Evolutionary conservation across 2,888 invertebrate species (phyloP), one percentile per base, ranked within the genome.

Genomic region (Plagodis dolabraria): DNA sequence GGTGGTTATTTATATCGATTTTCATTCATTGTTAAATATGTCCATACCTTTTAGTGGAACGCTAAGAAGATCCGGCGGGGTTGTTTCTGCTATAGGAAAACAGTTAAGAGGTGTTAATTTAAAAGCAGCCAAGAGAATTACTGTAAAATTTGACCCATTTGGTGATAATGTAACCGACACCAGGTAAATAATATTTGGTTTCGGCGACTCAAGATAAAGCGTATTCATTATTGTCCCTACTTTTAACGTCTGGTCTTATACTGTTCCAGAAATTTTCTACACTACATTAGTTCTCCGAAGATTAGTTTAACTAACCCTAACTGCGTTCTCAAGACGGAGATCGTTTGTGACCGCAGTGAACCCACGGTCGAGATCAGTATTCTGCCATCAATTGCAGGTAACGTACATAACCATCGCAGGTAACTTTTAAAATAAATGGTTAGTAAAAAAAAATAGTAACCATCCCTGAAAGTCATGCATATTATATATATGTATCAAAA

Each of bases 141-240:
- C 94, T 53, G 94, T 97, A 53, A 95, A 95, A 86, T 97, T 98
- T 79, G 98, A 98, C 89, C 98, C 98, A 5, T 98, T 98, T 85
- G 94, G 95, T 72, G 93, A 95, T 72, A 95, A 95, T 86, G 95
- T 95, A 58, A 91, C 88, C 63, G 94, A 94, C 67, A 93, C 94
- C 72, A 94, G 95, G 95, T 95, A 40, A 36, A 36, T 5, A 22
- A 22, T 22, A 22, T 2, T 22, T 22, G 22, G 22, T 22, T 22
- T 22, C 22, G 22, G 2, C 22, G 22, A 22, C 22, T 22, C 22
- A 22, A 22, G 22, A 22, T 22, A 22, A 22, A 22, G 4, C 22
- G 22, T 22, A 2, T 22, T 22, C 22, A 22, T 22, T 22, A 22
- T 1, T 22, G 22, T 22, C 22, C 22, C 22, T 22, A 22, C 22